These are phyloP conservation scores for Hypothenemus hampei DNA, from an alignment of 1,140 invertebrate species.

Conservation along the genomic window DNA sequence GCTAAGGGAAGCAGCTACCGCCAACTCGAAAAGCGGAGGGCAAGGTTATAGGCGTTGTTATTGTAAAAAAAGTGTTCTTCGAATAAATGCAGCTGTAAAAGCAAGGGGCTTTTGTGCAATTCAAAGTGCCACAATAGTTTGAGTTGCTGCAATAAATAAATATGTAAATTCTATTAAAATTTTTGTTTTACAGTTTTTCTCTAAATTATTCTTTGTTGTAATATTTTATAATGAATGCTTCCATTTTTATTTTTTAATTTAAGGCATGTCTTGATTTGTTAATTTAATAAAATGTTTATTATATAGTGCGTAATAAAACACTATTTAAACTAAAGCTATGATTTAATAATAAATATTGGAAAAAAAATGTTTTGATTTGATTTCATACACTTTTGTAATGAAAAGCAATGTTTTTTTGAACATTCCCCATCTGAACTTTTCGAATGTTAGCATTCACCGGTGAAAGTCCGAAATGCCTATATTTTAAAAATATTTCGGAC, in stretches of 20 bases:
- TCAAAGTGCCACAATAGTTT: slow-evolving; percentile 13
- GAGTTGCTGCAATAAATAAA: slow-evolving; percentile 17
- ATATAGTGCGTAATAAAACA: no score
- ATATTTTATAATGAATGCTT: not conserved
- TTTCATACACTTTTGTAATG: slow-evolving; percentile 5
- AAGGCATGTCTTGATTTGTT: no score
- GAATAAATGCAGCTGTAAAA: slow-evolving; percentile 29
- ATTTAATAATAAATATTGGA: not conserved
- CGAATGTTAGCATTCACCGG: slow-evolving; percentile 3
- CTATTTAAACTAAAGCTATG: not conserved
- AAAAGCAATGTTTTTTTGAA: not conserved
- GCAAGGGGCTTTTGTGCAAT: slow-evolving; percentile 12
- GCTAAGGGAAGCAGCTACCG: slow-evolving; percentile 22
- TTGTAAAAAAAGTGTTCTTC: no score
- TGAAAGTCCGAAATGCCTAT: no score
- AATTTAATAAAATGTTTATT: no score
- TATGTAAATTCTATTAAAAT: no score
- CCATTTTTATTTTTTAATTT: not conserved
- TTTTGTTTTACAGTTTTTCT: no score
- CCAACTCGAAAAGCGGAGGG: slow-evolving; percentile 27
- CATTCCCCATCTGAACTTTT: not conserved
- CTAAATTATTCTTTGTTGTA: not conserved
- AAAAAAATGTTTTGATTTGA: slow-evolving; percentile 1
- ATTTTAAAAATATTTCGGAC: no score
- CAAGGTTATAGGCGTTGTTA: no score